Conservation (phyloP, 1,140 invertebrate genomes). For the Phthorimaea operculella region DNA sequence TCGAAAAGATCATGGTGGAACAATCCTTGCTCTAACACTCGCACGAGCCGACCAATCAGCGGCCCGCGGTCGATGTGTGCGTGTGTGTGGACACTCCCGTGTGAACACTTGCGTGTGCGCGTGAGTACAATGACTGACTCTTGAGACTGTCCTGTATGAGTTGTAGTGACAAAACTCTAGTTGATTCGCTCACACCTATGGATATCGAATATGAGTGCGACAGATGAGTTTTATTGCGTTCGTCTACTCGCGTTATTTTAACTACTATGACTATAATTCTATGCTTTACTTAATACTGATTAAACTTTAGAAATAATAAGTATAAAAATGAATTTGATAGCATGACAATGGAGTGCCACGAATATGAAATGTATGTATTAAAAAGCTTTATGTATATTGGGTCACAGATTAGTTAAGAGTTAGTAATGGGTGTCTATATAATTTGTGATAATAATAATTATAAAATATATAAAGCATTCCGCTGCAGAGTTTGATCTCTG, state of each 20-base stretch:
- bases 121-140: neutral
- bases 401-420: too few relatives aligned
- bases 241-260: too few relatives aligned
- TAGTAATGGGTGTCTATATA: neutral
- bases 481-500: neutral
- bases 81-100: constrained; percentile 10
- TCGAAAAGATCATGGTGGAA: constrained; percentile 96
- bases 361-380: neutral
- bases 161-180: neutral
- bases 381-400: neutral
- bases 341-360: too few relatives aligned
- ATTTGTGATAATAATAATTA: neutral
- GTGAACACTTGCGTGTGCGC: constrained; percentile 2
- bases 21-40: constrained; percentile 90
- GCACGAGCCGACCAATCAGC: constrained; percentile 9
- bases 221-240: too few relatives aligned
- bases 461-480: neutral
- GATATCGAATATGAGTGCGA: too few relatives aligned
- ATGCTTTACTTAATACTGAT: too few relatives aligned
- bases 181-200: neutral
- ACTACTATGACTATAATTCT: too few relatives aligned
- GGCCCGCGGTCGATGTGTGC: neutral
- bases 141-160: neutral
- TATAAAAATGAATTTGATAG: too few relatives aligned
- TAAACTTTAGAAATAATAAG: too few relatives aligned